These are phyloP conservation scores for Megaptera novaeangliae DNA, from an alignment of 2,113 vertebrate species.

Conservation along the genomic window DNA sequence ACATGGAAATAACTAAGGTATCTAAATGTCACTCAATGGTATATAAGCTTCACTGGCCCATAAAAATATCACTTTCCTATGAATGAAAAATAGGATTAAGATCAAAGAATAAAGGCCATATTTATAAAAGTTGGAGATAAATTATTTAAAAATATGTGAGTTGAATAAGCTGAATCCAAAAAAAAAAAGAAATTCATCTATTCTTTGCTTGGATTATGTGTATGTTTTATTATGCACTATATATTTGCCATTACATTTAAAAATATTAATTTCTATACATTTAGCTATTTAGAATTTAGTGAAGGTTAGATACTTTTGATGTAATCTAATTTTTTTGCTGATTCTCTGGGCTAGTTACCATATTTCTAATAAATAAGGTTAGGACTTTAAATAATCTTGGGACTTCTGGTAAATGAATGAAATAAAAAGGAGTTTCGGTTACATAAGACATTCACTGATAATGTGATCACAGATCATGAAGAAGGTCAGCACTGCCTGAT, in stretches of 20 bases:
- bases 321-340: not conserved
- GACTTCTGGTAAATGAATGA: not conserved
- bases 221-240: not conserved
- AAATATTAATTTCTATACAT: not conserved
- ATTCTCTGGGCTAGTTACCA: not conserved
- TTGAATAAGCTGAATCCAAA: slow-evolving; percentile 12
- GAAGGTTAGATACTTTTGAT: not conserved
- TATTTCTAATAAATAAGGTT: slow-evolving; percentile 10
- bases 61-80: slow-evolving; percentile 67
- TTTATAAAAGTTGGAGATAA: slow-evolving; percentile 61
- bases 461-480: not conserved
- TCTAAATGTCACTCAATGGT: slow-evolving; percentile 70
- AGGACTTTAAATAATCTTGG: not conserved
- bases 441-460: not conserved
- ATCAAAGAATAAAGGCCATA: slow-evolving; percentile 65
- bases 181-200: not conserved
- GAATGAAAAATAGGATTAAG: slow-evolving; percentile 71
- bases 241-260: not conserved
- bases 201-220: not conserved
- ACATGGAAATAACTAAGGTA: slow-evolving; percentile 49
- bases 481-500: not conserved
- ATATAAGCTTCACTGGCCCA: slow-evolving; percentile 70
- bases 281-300: not conserved
- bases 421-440: not conserved
- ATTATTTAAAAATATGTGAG: slow-evolving; percentile 55